A percentile compares a stretch with the other conserved stretches of the same genome.
Evolutionary conservation across 2,113 vertebrate genomes (phyloP).

Genomic region (Bubalus kerabau): DNA sequence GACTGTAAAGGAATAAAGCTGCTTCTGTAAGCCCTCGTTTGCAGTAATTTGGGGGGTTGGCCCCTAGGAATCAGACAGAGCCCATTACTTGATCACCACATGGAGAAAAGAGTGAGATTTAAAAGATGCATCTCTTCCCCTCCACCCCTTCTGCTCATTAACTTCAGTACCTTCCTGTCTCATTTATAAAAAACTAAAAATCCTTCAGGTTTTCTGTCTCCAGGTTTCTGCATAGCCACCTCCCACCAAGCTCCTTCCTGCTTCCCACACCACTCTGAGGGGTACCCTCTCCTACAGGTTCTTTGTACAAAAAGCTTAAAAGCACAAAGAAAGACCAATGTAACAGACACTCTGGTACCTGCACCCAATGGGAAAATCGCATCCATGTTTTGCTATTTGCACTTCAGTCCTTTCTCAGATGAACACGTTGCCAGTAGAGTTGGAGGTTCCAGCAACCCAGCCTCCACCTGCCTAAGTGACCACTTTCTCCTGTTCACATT

Average conservation of each 20-base stretch:
- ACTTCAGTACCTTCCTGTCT: not conserved
- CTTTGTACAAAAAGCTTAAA: not conserved
- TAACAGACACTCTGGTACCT: not conserved
- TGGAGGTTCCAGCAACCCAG: accelerated
- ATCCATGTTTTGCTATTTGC: not conserved
- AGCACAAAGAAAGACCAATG: not conserved
- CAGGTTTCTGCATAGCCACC: accelerated
- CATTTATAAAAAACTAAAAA: not conserved
- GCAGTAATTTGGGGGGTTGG: too few relatives aligned
- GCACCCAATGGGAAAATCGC: accelerated
- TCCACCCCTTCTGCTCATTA: not conserved
- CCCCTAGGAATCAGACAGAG: not conserved
- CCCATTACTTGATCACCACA: too few relatives aligned
- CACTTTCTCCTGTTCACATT: accelerated
- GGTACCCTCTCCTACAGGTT: too few relatives aligned
- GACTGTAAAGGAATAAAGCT: accelerated
- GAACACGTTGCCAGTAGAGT: accelerated
- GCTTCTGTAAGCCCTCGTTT: accelerated
- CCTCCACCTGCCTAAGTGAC: not conserved
- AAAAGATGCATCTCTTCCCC: constrained; percentile 22
- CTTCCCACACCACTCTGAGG: not conserved
- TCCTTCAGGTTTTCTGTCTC: not conserved
- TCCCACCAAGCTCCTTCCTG: not conserved
- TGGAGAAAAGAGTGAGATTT: not conserved
- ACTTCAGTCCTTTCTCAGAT: not conserved